Conservation (phyloP, 2,113 vertebrate genomes). For the Phalacrocorax pelagicus region DNA sequence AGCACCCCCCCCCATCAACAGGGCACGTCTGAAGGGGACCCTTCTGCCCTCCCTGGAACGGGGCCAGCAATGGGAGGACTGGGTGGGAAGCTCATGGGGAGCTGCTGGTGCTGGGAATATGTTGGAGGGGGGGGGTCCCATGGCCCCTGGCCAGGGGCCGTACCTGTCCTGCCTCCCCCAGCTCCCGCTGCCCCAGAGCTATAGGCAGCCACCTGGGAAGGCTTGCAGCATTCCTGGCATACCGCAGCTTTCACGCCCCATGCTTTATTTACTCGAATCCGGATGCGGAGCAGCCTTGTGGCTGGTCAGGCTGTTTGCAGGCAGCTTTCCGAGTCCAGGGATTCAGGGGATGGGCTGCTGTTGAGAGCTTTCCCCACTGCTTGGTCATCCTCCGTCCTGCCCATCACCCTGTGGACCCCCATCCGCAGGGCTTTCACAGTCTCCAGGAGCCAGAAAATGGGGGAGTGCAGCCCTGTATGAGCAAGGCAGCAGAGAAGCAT, state of each 20-base stretch:
- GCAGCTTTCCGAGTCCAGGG: not conserved
- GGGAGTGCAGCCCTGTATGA: not conserved
- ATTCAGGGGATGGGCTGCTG: not conserved
- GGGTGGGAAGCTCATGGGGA: not conserved
- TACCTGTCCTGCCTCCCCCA: not conserved
- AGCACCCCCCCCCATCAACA: fast-evolving
- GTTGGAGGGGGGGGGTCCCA: not conserved
- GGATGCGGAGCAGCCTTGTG: not conserved
- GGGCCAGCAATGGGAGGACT: not conserved
- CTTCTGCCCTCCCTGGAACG: fast-evolving
- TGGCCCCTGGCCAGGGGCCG: not conserved
- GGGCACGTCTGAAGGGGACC: no score
- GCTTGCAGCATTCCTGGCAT: conserved; percentile 59
- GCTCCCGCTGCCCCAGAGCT: not conserved
- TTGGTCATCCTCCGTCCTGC: not conserved
- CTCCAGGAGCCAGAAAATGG: not conserved
- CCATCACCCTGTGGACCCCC: not conserved
- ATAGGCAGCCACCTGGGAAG: not conserved
- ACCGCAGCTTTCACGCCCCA: not conserved
- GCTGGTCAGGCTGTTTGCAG: not conserved
- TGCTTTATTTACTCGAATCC: not conserved
- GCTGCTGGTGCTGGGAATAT: not conserved
- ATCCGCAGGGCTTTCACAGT: not conserved
- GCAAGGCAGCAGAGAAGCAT: not conserved
- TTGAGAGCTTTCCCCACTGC: not conserved